Evolutionary conservation across 2,888 invertebrate species (phyloP).

Genomic region (Mimas tiliae): DNA sequence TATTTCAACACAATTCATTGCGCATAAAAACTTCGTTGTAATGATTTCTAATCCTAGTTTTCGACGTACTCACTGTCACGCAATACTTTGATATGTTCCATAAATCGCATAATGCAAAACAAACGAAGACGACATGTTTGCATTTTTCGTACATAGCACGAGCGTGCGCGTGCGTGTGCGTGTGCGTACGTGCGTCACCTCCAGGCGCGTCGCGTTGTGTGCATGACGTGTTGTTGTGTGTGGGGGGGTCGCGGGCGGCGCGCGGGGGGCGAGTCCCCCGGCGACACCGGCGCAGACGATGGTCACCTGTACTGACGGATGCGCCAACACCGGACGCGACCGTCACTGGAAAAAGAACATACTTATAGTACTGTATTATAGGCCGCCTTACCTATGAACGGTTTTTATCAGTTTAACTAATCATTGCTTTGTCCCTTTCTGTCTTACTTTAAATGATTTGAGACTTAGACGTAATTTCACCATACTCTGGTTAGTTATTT

Average conservation of each 20-base stretch:
- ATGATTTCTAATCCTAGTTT: neutral
- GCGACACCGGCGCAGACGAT: slow-evolving; percentile 39
- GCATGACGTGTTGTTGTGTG: slow-evolving; percentile 31
- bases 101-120: neutral
- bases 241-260: slow-evolving; percentile 36
- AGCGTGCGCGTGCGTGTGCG: neutral
- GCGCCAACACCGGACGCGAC: slow-evolving; percentile 71
- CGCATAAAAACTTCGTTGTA: neutral
- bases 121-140: neutral
- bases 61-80: neutral
- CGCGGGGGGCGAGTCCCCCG: slow-evolving; percentile 36
- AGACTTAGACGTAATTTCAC: too few relatives aligned
- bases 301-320: slow-evolving; percentile 67
- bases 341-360: slow-evolving; percentile 56
- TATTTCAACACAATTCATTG: neutral
- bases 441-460: too few relatives aligned
- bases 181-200: slow-evolving; percentile 14
- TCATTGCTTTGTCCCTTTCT: too few relatives aligned
- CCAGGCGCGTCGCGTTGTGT: slow-evolving; percentile 7
- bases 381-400: too few relatives aligned
- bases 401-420: too few relatives aligned
- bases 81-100: slow-evolving; percentile 12
- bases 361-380: too few relatives aligned
- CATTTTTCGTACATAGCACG: neutral
- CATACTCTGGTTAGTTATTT: too few relatives aligned